Conservation (phyloP, 2,888 invertebrate species). For the Eilema depressum region DNA sequence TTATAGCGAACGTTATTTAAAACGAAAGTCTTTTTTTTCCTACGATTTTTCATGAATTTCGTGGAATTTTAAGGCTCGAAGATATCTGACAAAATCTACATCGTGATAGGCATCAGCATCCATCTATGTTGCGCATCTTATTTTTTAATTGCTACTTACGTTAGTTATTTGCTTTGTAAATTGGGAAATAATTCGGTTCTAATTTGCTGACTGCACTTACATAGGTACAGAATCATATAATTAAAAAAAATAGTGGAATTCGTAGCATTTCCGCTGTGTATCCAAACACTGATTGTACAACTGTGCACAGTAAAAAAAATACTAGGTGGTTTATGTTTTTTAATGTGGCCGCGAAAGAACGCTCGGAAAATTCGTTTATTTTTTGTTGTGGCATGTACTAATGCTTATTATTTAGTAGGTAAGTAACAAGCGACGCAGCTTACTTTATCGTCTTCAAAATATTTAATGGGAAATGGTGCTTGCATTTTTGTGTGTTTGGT, state of each 20-base stretch:
- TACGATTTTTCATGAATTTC: neutral
- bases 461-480: no score
- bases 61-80: no score
- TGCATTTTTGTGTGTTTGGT: no score
- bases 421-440: neutral
- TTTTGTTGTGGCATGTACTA: no score
- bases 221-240: neutral
- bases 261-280: neutral
- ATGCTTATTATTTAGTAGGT: neutral
- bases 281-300: neutral
- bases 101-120: neutral
- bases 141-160: neutral
- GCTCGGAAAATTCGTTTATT: no score
- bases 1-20: no score
- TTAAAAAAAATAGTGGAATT: constrained; percentile 4
- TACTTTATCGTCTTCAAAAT: no score
- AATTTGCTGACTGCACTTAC: constrained; percentile 5
- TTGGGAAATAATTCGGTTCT: constrained; percentile 11
- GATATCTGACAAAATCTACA: neutral
- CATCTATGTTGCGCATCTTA: constrained; percentile 5
- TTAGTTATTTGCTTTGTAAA: constrained; percentile 12
- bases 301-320: neutral
- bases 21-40: neutral
- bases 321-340: neutral
- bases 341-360: neutral